A percentile compares a stretch with the other conserved stretches of the same genome.
phyloP scores from a whole-genome alignment of 2,888 invertebrate genomes.

The Drosophila flavopinicola region DNA sequence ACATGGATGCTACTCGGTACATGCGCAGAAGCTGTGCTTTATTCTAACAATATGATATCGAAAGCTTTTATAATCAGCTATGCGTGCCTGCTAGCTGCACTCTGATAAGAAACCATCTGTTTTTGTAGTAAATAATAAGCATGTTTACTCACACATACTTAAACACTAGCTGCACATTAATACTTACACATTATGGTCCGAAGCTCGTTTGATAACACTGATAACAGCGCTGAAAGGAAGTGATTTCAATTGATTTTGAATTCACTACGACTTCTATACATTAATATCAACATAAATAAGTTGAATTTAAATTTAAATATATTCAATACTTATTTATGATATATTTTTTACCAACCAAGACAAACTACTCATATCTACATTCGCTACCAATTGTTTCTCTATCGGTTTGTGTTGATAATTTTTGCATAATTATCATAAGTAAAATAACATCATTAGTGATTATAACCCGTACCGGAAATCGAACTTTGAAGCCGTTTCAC shows the following conservation, averaged over 20 bases:
- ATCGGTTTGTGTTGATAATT: no score
- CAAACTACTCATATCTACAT: no score
- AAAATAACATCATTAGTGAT: no score
- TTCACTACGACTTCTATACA: no score
- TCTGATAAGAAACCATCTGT: conserved; percentile 53
- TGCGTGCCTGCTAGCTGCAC: conserved; percentile 4
- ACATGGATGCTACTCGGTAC: conserved; percentile 8
- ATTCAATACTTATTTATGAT: no score
- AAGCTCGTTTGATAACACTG: not conserved
- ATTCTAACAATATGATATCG: conserved; percentile 40
- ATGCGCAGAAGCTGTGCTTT: conserved; percentile 51
- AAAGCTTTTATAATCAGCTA: conserved; percentile 33
- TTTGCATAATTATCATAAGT: no score
- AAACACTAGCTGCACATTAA: not conserved
- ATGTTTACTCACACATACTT: conserved; percentile 2
- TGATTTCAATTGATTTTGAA: not conserved
- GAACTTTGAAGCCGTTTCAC: no score
- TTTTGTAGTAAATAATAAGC: conserved; percentile 35
- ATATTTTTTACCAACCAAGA: no score
- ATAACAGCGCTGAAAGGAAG: not conserved
- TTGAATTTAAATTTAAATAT: no score
- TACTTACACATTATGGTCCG: not conserved
- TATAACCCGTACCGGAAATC: no score
- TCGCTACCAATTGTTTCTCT: no score
- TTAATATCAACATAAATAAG: no score